phyloP scores from a whole-genome alignment of 2,797 vertebrate genomes.

The Oryzias sinensis region DNA sequence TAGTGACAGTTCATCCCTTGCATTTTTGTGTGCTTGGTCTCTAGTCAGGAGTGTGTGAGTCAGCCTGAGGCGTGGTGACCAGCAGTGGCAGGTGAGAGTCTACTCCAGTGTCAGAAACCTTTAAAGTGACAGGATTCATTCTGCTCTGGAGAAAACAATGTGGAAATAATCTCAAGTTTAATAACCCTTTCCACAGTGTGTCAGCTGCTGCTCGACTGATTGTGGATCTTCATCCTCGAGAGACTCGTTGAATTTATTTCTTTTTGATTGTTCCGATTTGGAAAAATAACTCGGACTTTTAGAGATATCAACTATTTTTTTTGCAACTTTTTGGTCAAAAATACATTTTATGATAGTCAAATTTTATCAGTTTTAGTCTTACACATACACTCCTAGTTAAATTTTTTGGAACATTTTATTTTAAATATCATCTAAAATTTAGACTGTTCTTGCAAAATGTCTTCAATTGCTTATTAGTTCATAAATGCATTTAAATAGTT shows the following conservation, averaged over 20 bases:
- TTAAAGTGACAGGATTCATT: slow-evolving; percentile 55
- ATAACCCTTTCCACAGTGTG: slow-evolving; percentile 9
- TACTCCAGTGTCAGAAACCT: slow-evolving; percentile 56
- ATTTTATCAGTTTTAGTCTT: too few species aligned
- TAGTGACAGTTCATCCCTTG: slow-evolving; percentile 47
- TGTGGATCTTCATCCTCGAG: slow-evolving; percentile 2
- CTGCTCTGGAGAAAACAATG: slow-evolving; percentile 28
- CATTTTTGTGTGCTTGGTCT: slow-evolving; percentile 31
- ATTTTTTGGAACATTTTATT: too few species aligned
- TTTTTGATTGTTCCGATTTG: slow-evolving; percentile 1
- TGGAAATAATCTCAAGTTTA: slow-evolving; percentile 33
- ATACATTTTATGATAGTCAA: too few species aligned
- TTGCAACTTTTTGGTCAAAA: too few species aligned
- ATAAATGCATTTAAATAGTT: too few species aligned
- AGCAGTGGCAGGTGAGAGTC: slow-evolving; percentile 67
- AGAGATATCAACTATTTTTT: too few species aligned
- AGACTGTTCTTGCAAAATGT: too few species aligned
- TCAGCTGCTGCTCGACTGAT: slow-evolving; percentile 1
- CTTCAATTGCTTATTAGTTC: too few species aligned
- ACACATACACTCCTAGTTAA: too few species aligned
- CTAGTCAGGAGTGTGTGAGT: slow-evolving; percentile 50
- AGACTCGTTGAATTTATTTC: neutral
- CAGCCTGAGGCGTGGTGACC: slow-evolving; percentile 55
- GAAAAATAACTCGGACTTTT: neutral
- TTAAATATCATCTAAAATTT: too few species aligned